Percentiles rank a stretch among this genome's conserved stretches.
Evolutionary conservation across 92 coral and sea anemone species (phyloP).

Genomic region (Galaxea fascicularis): DNA sequence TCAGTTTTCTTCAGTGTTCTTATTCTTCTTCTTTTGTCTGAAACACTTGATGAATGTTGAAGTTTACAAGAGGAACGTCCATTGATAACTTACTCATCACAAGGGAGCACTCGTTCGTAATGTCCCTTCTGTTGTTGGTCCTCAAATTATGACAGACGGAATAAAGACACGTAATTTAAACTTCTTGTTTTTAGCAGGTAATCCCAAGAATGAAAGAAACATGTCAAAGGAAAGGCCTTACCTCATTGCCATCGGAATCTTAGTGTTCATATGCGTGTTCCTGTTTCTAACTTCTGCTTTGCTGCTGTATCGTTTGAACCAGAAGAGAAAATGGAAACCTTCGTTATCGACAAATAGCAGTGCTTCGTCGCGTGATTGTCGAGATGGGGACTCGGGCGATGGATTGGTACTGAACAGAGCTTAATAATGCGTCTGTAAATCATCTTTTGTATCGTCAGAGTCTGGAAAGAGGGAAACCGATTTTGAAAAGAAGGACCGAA

Average conservation of each 20-base stretch:
- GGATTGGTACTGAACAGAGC: not conserved
- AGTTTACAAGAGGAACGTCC: too few relatives aligned
- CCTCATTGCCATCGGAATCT: slow-evolving; percentile 25
- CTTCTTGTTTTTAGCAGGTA: not conserved
- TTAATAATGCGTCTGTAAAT: not conserved
- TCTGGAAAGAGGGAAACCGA: too few relatives aligned
- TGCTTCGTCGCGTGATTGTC: not conserved
- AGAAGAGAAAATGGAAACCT: not conserved
- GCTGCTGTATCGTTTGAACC: not conserved
- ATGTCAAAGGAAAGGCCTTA: slow-evolving; percentile 19
- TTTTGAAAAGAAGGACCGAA: too few relatives aligned
- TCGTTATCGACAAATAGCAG: not conserved
- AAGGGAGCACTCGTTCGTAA: too few relatives aligned
- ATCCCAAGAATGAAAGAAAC: slow-evolving; percentile 17
- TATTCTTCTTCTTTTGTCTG: too few relatives aligned
- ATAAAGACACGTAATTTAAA: too few relatives aligned
- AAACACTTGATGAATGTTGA: too few relatives aligned
- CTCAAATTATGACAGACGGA: too few relatives aligned
- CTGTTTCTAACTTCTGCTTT: not conserved
- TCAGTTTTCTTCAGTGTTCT: too few relatives aligned
- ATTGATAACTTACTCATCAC: too few relatives aligned
- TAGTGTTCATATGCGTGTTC: slow-evolving; percentile 19
- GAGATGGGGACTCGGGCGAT: not conserved
- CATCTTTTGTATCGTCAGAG: too few relatives aligned
- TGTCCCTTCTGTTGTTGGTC: too few relatives aligned